These are phyloP conservation scores for Trachurus trachurus DNA, from an alignment of 2,797 vertebrate genomes.

Conservation along the genomic window DNA sequence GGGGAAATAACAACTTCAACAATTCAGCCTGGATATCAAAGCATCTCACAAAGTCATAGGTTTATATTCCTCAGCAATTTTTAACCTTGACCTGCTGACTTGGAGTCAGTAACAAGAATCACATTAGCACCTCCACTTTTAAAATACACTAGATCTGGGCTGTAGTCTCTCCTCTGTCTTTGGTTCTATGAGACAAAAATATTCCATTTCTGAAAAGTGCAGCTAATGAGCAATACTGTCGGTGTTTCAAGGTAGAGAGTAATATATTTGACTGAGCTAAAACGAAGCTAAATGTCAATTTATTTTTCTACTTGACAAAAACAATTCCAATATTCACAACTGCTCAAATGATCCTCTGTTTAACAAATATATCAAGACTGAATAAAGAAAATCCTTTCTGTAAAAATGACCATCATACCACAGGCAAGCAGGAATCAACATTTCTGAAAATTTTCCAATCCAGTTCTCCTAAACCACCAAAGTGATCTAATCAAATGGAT, in stretches of 20 bases:
- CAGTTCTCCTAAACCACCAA: slow-evolving; percentile 35
- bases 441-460: slow-evolving; percentile 37
- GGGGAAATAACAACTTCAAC: slow-evolving; percentile 77
- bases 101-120: slow-evolving; percentile 57
- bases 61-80: slow-evolving; percentile 73
- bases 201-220: slow-evolving; percentile 64
- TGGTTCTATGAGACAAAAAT: slow-evolving; percentile 84
- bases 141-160: slow-evolving; percentile 46
- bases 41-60: slow-evolving; percentile 85
- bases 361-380: slow-evolving; percentile 44
- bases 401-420: slow-evolving; percentile 65
- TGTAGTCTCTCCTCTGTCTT: slow-evolving; percentile 79
- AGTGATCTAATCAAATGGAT: slow-evolving; percentile 37
- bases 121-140: slow-evolving; percentile 67
- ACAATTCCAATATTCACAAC: slow-evolving; percentile 56
- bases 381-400: slow-evolving; percentile 41
- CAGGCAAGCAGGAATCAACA: slow-evolving; percentile 30
- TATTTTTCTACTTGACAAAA: slow-evolving; percentile 65
- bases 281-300: slow-evolving; percentile 62
- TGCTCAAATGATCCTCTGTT: slow-evolving; percentile 44
- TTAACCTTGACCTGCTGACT: slow-evolving; percentile 66
- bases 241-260: slow-evolving; percentile 71
- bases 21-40: slow-evolving; percentile 84
- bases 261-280: slow-evolving; percentile 66
- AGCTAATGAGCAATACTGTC: slow-evolving; percentile 84